These are phyloP conservation scores for Cremastinae sp. DNA, from an alignment of 2,888 invertebrate species.

Conservation along the genomic window DNA sequence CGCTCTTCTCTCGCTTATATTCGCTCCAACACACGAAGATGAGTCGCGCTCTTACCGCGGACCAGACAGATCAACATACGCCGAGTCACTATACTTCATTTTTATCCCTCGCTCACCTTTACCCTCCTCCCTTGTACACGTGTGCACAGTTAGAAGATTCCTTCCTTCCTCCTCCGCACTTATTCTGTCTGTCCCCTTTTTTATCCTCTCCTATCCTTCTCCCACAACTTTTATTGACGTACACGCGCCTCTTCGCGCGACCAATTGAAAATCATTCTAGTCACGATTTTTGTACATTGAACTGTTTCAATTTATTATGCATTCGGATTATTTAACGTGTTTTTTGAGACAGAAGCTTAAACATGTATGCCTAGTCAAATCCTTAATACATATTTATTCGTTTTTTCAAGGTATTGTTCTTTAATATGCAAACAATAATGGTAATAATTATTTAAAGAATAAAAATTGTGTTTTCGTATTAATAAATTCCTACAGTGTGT, in stretches of 20 bases:
- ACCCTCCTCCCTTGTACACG: constrained; percentile 3
- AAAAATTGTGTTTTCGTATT: too few relatives aligned
- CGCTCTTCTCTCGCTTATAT: constrained; percentile 74
- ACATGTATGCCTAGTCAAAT: too few relatives aligned
- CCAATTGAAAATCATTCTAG: too few relatives aligned
- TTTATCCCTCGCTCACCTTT: constrained; percentile 27
- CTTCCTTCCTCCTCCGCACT: constrained; percentile 3
- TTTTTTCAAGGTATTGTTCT: too few relatives aligned
- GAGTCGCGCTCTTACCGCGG: constrained; percentile 16
- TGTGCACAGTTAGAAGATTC: not conserved
- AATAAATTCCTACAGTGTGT: too few relatives aligned
- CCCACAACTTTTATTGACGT: not conserved
- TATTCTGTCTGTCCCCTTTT: not conserved
- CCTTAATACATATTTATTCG: too few relatives aligned
- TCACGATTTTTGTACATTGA: constrained; percentile 52
- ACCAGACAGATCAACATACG: constrained; percentile 73
- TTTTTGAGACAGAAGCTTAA: too few relatives aligned
- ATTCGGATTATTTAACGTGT: too few relatives aligned
- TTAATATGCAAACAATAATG: too few relatives aligned
- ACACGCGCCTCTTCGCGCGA: too few relatives aligned
- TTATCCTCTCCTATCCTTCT: constrained; percentile 7
- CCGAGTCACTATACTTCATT: constrained; percentile 74
- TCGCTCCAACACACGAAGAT: constrained; percentile 51
- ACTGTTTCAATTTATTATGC: too few relatives aligned
- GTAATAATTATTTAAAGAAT: too few relatives aligned